A percentile compares a stretch with the other conserved stretches of the same genome.
phyloP scores from a whole-genome alignment of 2,888 invertebrate species.

The Cataglyphis albicans region DNA sequence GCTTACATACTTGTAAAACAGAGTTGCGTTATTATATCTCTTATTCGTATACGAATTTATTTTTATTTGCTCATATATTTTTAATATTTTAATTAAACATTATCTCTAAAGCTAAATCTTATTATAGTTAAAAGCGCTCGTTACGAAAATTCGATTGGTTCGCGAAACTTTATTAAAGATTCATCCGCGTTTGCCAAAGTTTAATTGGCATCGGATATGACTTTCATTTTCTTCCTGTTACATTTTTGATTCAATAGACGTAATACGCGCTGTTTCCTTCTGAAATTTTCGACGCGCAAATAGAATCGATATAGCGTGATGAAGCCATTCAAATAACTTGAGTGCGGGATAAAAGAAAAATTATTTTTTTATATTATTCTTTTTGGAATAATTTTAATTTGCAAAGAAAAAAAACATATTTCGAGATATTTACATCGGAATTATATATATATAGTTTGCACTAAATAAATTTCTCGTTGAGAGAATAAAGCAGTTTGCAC shows the following conservation, averaged over 20 bases:
- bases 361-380: not conserved
- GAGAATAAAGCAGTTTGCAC: not conserved
- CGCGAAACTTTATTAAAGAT: slow-evolving; percentile 27
- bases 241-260: not conserved
- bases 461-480: not conserved
- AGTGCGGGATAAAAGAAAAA: not conserved
- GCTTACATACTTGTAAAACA: not conserved
- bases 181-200: slow-evolving; percentile 12
- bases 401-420: not conserved
- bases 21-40: not conserved
- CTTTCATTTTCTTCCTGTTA: not conserved
- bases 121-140: not conserved
- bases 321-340: not conserved
- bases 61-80: not conserved
- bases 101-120: not conserved
- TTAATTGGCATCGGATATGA: slow-evolving; percentile 30
- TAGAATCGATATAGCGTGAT: not conserved
- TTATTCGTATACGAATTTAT: not conserved
- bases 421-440: not conserved
- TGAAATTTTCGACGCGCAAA: not conserved
- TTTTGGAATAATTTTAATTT: not conserved
- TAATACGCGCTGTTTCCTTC: not conserved
- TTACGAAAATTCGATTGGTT: not conserved
- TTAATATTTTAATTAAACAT: not conserved
- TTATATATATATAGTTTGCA: not conserved